Evolutionary conservation across 2,888 invertebrate genomes (phyloP).

Genomic region (Trachelus troglodyta): DNA sequence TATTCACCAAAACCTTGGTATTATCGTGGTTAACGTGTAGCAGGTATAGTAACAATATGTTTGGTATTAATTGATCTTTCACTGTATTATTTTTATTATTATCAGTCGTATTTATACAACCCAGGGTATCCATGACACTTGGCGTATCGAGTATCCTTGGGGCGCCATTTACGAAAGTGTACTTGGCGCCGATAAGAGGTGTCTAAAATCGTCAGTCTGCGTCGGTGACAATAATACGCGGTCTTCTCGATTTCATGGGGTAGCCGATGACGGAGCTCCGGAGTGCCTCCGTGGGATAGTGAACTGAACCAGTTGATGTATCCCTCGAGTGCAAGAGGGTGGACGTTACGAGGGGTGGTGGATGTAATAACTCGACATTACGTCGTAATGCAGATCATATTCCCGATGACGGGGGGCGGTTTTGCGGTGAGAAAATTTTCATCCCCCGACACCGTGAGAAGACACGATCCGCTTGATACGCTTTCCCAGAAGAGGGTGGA

Average conservation of each 20-base stretch:
- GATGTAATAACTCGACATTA: conserved; percentile 52
- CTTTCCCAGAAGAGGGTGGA: not conserved
- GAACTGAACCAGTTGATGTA: conserved; percentile 39
- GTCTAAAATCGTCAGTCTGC: not conserved
- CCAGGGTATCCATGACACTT: not conserved
- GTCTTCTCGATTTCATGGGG: conserved; percentile 53
- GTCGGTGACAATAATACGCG: conserved; percentile 29
- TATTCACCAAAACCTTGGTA: not conserved
- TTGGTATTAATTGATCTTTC: not conserved
- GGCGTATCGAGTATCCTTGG: not conserved
- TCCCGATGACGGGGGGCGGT: conserved; percentile 27
- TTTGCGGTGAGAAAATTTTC: not conserved
- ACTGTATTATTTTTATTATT: too few relatives aligned
- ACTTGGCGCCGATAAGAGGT: not conserved
- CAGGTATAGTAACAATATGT: not conserved
- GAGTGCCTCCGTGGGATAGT: conserved; percentile 53
- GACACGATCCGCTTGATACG: not conserved
- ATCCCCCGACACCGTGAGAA: not conserved
- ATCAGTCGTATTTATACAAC: too few relatives aligned
- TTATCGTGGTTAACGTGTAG: not conserved
- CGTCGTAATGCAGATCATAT: conserved; percentile 50
- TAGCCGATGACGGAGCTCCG: not conserved
- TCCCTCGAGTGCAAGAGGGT: conserved; percentile 45
- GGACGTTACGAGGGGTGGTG: conserved; percentile 39
- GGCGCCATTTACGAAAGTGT: not conserved